These are phyloP conservation scores for Apostichopus parvimensis DNA, from an alignment of 35 echinoderm and acorn worm species.

Conservation along the genomic window DNA sequence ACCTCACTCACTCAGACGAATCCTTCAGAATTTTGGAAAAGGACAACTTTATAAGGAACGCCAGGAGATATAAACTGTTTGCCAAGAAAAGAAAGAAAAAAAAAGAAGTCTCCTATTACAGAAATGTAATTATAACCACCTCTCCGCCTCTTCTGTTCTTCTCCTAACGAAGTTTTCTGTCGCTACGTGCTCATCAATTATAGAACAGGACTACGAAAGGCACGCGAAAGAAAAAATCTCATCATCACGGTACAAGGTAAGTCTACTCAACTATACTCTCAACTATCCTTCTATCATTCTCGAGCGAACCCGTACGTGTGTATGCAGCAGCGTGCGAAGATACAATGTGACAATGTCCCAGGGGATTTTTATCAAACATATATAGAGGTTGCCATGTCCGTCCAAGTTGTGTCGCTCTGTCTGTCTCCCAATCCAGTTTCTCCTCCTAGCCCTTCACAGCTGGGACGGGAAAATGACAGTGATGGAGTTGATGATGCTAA, in stretches of 20 bases:
- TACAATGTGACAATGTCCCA: too few species aligned
- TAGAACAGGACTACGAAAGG: neutral
- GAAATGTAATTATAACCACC: constrained; percentile 44
- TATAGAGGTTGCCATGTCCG: too few species aligned
- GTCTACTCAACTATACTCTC: too few species aligned
- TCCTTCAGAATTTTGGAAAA: neutral
- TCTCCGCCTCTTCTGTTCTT: neutral
- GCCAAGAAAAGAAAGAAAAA: neutral
- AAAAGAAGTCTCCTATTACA: neutral
- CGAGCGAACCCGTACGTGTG: too few species aligned
- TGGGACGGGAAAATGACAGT: too few species aligned
- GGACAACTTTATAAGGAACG: neutral
- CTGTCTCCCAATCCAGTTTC: neutral
- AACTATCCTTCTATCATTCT: too few species aligned
- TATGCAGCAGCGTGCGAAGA: too few species aligned
- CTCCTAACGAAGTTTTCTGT: constrained; percentile 16
- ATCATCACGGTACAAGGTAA: constrained; percentile 2
- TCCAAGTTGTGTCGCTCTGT: neutral
- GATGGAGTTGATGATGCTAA: neutral
- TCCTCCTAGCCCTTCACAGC: neutral
- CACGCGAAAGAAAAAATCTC: neutral
- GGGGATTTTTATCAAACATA: too few species aligned
- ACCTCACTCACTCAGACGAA: neutral
- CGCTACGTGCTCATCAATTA: neutral
- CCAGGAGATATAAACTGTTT: neutral